Conservation (phyloP, 2,113 vertebrate species). For the Gobius niger region DNA sequence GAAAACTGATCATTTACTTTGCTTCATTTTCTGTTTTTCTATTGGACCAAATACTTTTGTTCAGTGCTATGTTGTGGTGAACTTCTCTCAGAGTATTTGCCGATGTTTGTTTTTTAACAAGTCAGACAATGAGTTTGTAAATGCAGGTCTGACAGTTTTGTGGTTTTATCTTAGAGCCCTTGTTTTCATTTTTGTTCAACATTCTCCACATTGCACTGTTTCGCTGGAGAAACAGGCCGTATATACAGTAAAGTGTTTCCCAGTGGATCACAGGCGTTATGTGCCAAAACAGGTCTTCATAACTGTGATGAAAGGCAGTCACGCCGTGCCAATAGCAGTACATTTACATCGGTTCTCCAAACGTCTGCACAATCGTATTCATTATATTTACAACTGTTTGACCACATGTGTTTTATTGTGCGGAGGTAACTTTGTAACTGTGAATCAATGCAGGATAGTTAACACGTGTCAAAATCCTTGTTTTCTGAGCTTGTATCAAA, state of each 20-base stretch:
- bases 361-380: constrained; percentile 43
- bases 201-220: constrained; percentile 47
- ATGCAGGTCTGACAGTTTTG: constrained; percentile 9
- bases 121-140: constrained; percentile 24
- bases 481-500: constrained; percentile 59
- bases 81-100: constrained; percentile 30
- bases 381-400: constrained; percentile 37
- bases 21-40: constrained; percentile 54
- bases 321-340: constrained; percentile 66
- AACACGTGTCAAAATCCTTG: constrained; percentile 67
- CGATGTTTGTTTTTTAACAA: constrained; percentile 25
- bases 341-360: constrained; percentile 38
- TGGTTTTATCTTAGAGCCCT: constrained; percentile 16
- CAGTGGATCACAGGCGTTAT: neutral
- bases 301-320: constrained; percentile 53
- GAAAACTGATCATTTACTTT: constrained; percentile 57
- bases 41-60: constrained; percentile 52
- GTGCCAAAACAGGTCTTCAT: constrained; percentile 60
- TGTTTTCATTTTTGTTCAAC: constrained; percentile 12
- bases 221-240: constrained; percentile 34
- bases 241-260: constrained; percentile 21
- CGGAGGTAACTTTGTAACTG: constrained; percentile 62
- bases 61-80: constrained; percentile 60
- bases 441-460: constrained; percentile 54
- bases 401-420: constrained; percentile 36